Percentiles rank a stretch among this genome's conserved stretches.
Conservation (phyloP, 2,888 invertebrate species). For the Diaprepes abbreviatus region DNA sequence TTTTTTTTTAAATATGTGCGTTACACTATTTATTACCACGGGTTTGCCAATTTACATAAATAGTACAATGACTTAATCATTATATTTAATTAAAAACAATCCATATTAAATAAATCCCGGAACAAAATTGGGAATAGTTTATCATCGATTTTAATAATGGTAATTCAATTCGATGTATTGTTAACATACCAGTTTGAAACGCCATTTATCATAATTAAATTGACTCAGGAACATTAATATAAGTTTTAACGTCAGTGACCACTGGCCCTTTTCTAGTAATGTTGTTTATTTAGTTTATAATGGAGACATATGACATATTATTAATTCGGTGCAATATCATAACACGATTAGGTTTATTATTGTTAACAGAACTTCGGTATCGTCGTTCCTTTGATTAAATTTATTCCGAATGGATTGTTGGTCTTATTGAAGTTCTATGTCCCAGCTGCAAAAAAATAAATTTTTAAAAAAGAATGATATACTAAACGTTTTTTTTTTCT, state of each 20-base stretch:
- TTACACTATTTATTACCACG: too few species aligned
- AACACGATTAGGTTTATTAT: too few species aligned
- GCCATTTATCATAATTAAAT: slow-evolving; percentile 23
- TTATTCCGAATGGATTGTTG: too few species aligned
- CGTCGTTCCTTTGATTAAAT: too few species aligned
- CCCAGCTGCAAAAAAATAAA: too few species aligned
- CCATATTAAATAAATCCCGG: neutral
- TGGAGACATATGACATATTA: neutral
- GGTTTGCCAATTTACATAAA: too few species aligned
- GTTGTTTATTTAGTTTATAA: slow-evolving; percentile 4
- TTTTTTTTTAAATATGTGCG: too few species aligned
- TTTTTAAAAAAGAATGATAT: too few species aligned
- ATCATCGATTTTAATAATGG: slow-evolving; percentile 24
- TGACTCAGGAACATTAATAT: slow-evolving; percentile 1
- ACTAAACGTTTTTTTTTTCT: too few species aligned
- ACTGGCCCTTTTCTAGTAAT: slow-evolving; percentile 1
- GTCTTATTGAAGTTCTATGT: too few species aligned
- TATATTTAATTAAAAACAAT: neutral
- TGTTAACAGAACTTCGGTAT: too few species aligned
- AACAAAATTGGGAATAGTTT: neutral
- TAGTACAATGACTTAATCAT: neutral
- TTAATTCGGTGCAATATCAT: neutral
- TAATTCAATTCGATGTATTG: slow-evolving; percentile 11
- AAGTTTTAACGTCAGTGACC: slow-evolving; percentile 1
- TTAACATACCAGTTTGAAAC: neutral